Base-by-base conservation (phyloP, 2,797 vertebrate genomes). In the Platalea minor region DNA sequence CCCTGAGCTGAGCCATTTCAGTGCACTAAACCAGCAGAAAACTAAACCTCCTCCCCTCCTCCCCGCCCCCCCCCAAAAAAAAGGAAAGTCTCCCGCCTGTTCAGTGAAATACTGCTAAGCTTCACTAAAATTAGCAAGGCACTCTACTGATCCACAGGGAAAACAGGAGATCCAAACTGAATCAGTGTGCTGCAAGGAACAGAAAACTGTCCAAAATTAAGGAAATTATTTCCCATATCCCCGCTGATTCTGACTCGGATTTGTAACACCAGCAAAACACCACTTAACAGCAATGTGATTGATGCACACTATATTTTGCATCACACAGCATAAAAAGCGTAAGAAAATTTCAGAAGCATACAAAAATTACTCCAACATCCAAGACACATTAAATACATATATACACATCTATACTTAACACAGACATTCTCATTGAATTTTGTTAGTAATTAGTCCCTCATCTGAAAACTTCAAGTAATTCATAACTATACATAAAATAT, bases 371-470 rank as follows among this genome's bases (percentile, higher is more conserved):
- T 68, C 53, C 69, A 92, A 33, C 56, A 75, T 20, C 12, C n/a
- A 79, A 82, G 56, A 85, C 14, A 46, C 12, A 50, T 77, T 60
- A 81, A 79, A 89, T 87, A 63, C 46, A 31, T 39, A 84, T 8
- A 84, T 24, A 69, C 10, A 51, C 46, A 75, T 48, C 60, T 60
- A 72, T 5, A 82, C 45, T 77, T 84, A 91, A 74, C 28, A 77
- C 14, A 75, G 50, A 61, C 10, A 60, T 31, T 37, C 46, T 78
- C 56, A 73, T 1, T 73, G 43, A 91, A 72, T 85, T 88, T 72
- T 77, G 24, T 76, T 46, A 72, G 53, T 25, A 93, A 94, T 91
- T 95, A 96, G 85, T 61, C 54, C 35, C 85, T 74, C 48, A 82
- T 73, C 70, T 82, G 77, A 82, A 95, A 91, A 82, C 7, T 13